Base-by-base conservation (phyloP, 2,113 vertebrate species). In the Canis aureus region DNA sequence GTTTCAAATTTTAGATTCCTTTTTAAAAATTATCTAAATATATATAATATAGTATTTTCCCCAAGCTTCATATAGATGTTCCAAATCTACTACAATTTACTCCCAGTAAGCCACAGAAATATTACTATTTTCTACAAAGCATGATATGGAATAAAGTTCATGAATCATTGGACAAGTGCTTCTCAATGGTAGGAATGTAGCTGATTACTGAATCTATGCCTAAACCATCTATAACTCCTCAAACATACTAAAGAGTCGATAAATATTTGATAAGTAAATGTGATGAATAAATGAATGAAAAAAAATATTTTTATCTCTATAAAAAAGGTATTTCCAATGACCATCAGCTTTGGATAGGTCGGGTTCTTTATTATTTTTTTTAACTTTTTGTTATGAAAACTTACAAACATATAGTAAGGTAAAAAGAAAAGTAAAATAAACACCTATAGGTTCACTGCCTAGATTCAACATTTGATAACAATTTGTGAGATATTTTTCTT, bases 391-490 rank as follows among this genome's bases (percentile, higher is more conserved):
- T 66, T 59, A 32, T 35, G 38, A 59, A 55, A 43, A 3, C 5
- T 87, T 87, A 62, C 27, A 38, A 69, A 87, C 8, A 43, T 73
- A 87, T 3, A 91, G 19, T 83, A 89, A 84, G 69, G 5, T 29
- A 38, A 60, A 57, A 73, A 62, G 35, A 60, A 57, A 80, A 73
- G 25, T 86, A 93, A 89, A 74, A 83, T 27, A 89, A 90, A n/a
- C 11, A 59, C 16, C 12, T 2, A 23, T 62, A 49, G 67, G 23
- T 38, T 57, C 11, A 57, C 15, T 17, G 73, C 22, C n/a, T 57
- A 82, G 19, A 90, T 51, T 35, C 53, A 94, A 74, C 53, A 78
- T 32, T 73, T 67, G 60, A 76, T 94, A 96, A 87, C 3, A 90
- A 60, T 55, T 66, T 60, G 2, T 4, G 16, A 83, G 20, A 25